These are phyloP conservation scores for Apodemia hepburni DNA, from an alignment of 2,888 invertebrate genomes.

Conservation along the genomic window DNA sequence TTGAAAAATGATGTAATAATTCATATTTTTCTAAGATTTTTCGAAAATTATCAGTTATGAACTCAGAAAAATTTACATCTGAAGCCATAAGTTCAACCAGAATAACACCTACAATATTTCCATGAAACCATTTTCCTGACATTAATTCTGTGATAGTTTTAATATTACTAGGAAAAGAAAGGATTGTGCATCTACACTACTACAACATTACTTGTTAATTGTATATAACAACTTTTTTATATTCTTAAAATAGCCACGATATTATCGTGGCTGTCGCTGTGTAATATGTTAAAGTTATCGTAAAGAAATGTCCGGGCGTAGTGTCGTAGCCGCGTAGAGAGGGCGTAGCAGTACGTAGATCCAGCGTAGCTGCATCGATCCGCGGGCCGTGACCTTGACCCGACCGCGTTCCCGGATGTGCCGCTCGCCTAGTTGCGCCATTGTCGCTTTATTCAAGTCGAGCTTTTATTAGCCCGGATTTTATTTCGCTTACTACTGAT, in stretches of 20 bases:
- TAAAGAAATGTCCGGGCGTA: conserved; percentile 29
- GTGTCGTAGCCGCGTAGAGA: conserved; percentile 40
- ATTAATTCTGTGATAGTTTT: too few relatives aligned
- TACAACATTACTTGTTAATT: too few relatives aligned
- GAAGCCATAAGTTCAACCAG: too few relatives aligned
- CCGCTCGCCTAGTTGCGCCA: conserved; percentile 65
- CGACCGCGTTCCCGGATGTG: conserved; percentile 78
- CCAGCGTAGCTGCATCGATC: conserved; percentile 82
- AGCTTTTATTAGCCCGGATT: conserved; percentile 64
- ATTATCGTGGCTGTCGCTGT: background rate
- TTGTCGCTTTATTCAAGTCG: conserved; percentile 61
- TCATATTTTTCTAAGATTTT: too few relatives aligned
- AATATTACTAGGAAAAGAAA: too few relatives aligned
- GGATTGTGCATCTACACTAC: too few relatives aligned
- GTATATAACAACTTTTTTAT: too few relatives aligned
- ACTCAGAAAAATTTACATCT: too few relatives aligned
- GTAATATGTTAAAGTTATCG: background rate
- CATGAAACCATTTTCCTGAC: too few relatives aligned
- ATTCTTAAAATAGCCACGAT: background rate
- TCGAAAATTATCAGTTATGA: too few relatives aligned
- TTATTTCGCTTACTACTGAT: conserved; percentile 40
- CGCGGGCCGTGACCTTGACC: conserved; percentile 83
- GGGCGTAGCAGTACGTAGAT: conserved; percentile 44
- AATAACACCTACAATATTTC: too few relatives aligned
- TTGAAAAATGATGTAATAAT: too few relatives aligned